Conservation (phyloP, 1,140 invertebrate species). For the Dreissena polymorpha region DNA sequence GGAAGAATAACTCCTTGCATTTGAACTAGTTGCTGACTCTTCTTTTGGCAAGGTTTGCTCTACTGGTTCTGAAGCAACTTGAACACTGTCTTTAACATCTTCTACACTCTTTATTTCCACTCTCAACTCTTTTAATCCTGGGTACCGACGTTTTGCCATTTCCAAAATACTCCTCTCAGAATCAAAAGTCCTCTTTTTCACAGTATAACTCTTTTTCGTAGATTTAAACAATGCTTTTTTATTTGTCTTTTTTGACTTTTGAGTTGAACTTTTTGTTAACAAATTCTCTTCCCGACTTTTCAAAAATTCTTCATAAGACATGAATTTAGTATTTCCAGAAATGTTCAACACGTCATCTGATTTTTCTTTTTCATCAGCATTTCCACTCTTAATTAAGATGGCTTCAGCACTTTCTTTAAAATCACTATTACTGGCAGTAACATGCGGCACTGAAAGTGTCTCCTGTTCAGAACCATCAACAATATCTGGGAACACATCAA, state of each 20-base stretch:
- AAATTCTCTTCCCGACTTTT: neutral
- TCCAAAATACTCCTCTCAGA: slow-evolving; percentile 6
- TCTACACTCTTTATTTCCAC: slow-evolving; percentile 25
- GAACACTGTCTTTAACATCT: neutral
- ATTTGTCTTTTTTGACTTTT: neutral
- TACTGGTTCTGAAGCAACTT: neutral
- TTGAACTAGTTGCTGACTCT: slow-evolving; percentile 8
- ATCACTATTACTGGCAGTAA: no score
- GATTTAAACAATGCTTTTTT: neutral
- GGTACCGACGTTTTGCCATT: slow-evolving; percentile 45
- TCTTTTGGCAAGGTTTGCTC: neutral
- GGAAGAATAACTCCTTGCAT: no score
- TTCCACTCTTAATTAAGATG: no score
- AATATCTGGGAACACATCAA: slow-evolving; percentile 36
- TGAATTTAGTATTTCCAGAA: neutral
- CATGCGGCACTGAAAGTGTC: no score
- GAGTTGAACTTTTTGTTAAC: neutral
- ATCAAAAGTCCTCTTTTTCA: neutral
- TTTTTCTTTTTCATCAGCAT: no score
- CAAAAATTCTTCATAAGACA: slow-evolving; percentile 25
- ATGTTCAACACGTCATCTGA: neutral
- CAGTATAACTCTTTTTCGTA: neutral
- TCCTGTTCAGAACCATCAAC: no score
- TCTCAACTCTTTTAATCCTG: slow-evolving; percentile 45
- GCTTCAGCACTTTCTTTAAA: no score